Conservation (phyloP, 2,113 vertebrate genomes). For the Gyps fulvus region DNA sequence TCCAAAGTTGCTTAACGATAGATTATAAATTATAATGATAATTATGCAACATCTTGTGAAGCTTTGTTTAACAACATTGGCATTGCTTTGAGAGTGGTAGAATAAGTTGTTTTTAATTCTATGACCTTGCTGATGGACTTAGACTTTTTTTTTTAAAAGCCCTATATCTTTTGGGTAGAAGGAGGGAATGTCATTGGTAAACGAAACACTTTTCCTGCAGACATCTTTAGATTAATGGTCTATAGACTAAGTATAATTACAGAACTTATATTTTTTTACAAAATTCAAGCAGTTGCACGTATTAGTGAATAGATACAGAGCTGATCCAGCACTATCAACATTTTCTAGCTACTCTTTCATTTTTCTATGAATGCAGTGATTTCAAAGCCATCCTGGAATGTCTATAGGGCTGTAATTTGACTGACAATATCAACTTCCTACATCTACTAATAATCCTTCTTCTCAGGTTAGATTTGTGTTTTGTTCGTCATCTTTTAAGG, state of each 20-base stretch:
- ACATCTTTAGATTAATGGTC: background rate
- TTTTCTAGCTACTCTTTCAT: background rate
- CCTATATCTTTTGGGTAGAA: background rate
- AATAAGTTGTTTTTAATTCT: background rate
- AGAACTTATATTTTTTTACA: background rate
- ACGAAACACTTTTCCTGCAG: background rate
- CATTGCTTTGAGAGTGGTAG: background rate
- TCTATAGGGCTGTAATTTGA: background rate
- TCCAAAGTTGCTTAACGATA: background rate
- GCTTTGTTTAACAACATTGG: background rate
- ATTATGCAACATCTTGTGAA: background rate
- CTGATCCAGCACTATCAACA: background rate
- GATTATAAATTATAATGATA: no score
- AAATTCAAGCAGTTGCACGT: background rate
- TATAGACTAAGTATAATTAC: background rate
- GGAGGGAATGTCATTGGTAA: background rate
- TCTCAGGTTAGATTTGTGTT: background rate
- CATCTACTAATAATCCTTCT: background rate
- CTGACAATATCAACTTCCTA: background rate
- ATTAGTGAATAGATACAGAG: background rate
- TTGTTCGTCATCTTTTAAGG: background rate
- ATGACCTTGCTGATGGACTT: background rate
- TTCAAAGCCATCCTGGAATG: background rate
- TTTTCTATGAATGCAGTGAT: background rate
- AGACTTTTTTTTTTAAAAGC: background rate